Evolutionary conservation across 2,888 invertebrate species (phyloP).

Genomic region (Acanthosepion esculentum): DNA sequence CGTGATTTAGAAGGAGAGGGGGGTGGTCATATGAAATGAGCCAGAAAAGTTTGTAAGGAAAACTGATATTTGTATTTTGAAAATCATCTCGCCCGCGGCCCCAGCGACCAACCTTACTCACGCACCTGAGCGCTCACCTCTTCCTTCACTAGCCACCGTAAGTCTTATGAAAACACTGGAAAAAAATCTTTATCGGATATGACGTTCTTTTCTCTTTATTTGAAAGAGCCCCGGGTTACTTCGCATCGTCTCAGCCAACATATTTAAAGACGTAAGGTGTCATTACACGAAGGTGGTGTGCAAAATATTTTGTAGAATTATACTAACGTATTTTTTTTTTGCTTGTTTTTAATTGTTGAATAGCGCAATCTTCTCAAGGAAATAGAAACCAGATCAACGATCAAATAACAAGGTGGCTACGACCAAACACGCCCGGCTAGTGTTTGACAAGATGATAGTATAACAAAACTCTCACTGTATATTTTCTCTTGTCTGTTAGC

Average conservation of each 20-base stretch:
- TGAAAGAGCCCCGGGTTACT: neutral
- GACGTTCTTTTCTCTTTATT: neutral
- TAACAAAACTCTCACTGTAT: too few species aligned
- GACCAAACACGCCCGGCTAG: too few species aligned
- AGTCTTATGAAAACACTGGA: neutral
- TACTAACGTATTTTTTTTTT: too few species aligned
- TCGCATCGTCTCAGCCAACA: neutral
- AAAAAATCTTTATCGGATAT: neutral
- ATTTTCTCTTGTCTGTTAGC: too few species aligned
- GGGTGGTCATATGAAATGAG: neutral
- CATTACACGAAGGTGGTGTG: neutral
- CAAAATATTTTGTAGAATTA: neutral
- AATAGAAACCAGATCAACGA: too few species aligned
- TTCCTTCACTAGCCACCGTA: neutral
- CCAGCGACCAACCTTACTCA: neutral
- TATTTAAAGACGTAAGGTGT: neutral
- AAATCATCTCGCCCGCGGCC: neutral
- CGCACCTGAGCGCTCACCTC: neutral
- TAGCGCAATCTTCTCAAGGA: too few species aligned
- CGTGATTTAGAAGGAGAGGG: neutral
- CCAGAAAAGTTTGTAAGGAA: neutral
- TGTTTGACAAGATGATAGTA: too few species aligned
- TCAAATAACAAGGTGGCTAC: too few species aligned
- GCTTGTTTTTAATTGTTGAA: too few species aligned
- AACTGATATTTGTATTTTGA: constrained; percentile 13